Base-by-base conservation (phyloP, 1,140 invertebrate genomes). In the Caenorhabditis tropicalis region DNA sequence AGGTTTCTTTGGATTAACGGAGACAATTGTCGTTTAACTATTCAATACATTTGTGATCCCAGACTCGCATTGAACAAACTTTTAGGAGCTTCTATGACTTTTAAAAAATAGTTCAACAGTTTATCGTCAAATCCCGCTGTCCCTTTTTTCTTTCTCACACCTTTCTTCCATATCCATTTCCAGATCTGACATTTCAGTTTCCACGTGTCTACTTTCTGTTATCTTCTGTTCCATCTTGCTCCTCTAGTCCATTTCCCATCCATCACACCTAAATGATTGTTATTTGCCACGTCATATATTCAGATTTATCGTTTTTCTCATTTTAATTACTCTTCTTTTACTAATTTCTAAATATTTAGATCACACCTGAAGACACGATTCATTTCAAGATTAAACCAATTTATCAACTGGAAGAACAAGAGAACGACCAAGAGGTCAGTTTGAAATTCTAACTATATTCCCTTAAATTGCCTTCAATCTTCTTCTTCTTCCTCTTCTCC, bases 401-500 rank as follows among this genome's bases (percentile, higher is more conserved):
- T 74, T 7, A n/a, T 16, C 12, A 27, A 2, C 2, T 3, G n/a
- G 36, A 74, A 12, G 36, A 43, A 43, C n/a, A 65, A n/a, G 16
- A 36, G 12, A 65, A 56, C 27, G 12, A 65, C 15, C 15, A 74
- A 33, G 43, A 74, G 65, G 65, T 74, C 65, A 74, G 65, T 74
- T 74, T 74, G 33, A 21, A 74, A 19, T 74, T 74, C n/a, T 43
- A 65, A 65, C 58, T 36, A 36, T 65, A 43, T 43, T 9, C 36
- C 2, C 65, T 74, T 74, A 43, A 74, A 74, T 74, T 74, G 36
- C 19, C 65, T 74, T 46, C 33, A 74, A 74, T 74, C 65, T 74
- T 24, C 65, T 74, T 46, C 5, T 74, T 24, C 12, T n/a, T 74
- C 65, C 33, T 46, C 33, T 74, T 74, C n/a, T 46, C 21, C 19